Base-by-base conservation (phyloP, 2,888 invertebrate genomes). In the Orthosia cruda region DNA sequence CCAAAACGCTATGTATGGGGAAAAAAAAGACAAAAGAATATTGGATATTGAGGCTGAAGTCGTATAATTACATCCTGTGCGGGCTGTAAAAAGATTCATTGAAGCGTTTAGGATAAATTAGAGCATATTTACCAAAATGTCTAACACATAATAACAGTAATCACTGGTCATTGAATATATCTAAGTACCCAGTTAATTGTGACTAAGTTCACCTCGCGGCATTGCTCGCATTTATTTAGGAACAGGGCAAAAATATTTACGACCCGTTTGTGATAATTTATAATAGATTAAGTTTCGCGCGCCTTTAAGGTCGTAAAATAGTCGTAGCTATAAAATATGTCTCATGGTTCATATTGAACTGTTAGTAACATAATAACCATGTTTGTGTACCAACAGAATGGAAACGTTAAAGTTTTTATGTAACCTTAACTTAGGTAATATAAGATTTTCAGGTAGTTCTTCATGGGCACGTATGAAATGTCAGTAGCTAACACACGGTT, bases 191-290 rank as follows among this genome's bases (percentile, higher is more conserved):
- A 62, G 64, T 55, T 80, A 73, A 80, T 69, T 75, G 57, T 66
- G 70, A 58, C 71, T 70, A 76, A 69, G 49, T 71, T 66, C 66
- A 59, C 66, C 83, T 74, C 54, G 66, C 71, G 66, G 83, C 73
- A 50, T 52, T 76, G 57, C 55, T 66, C 58, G 52, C 71, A 67
- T 83, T 83, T 71, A 70, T 67, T 70, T 68, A 49, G 49, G 71
- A 82, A 71, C 54, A 58, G 59, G 23, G 16, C 80, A 72, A 75
- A 83, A 78, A 74, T 83, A 82, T 82, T 78, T 71, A 82, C 64
- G 70, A 71, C 50, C 67, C 15, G 58, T 32, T 68, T 49, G 55
- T n/a, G 58, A 74, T 82, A 82, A 78, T 82, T 82, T 78, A 81
- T 78, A 74, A 78, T 54, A 73, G 83, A 81, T 71, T 82, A 58